Conservation (phyloP, 2,888 invertebrate species). For the Baronia brevicornis region DNA sequence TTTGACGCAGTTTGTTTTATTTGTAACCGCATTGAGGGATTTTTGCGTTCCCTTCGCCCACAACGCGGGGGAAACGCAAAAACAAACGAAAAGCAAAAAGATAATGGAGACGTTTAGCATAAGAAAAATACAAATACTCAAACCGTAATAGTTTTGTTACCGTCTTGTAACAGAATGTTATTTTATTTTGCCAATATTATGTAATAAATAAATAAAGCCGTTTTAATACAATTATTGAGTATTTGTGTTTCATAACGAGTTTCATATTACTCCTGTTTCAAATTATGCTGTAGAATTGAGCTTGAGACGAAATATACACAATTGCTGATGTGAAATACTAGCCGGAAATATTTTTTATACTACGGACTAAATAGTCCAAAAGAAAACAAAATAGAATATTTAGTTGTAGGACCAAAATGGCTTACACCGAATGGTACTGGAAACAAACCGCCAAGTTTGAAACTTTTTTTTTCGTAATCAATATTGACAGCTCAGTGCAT, state of each 20-base stretch:
- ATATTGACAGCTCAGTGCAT: too few species aligned
- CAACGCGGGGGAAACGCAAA: conserved; percentile 6
- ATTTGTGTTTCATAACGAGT: conserved; percentile 58
- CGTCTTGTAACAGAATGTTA: conserved; percentile 28
- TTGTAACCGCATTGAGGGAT: conserved; percentile 6
- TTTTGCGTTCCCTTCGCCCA: conserved; percentile 2
- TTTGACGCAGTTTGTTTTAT: conserved; percentile 36
- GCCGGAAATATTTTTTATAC: too few species aligned
- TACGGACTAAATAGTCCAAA: too few species aligned
- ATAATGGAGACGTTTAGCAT: conserved; percentile 29
- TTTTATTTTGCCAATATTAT: conserved; percentile 25
- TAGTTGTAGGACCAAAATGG: too few species aligned
- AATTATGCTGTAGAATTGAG: too few species aligned
- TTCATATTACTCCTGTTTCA: conserved; percentile 33
- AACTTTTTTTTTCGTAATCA: too few species aligned
- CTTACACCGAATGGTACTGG: too few species aligned
- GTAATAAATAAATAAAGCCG: conserved; percentile 17
- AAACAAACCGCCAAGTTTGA: too few species aligned
- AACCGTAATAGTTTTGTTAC: conserved; percentile 43
- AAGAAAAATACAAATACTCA: conserved; percentile 71
- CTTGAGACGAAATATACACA: too few species aligned
- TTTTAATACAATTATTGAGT: conserved; percentile 41
- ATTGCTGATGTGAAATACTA: too few species aligned
- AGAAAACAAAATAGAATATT: too few species aligned
- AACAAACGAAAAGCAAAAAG: conserved; percentile 17